These are phyloP conservation scores for Cerastis leucographa DNA, from an alignment of 2,888 invertebrate genomes.

Conservation along the genomic window DNA sequence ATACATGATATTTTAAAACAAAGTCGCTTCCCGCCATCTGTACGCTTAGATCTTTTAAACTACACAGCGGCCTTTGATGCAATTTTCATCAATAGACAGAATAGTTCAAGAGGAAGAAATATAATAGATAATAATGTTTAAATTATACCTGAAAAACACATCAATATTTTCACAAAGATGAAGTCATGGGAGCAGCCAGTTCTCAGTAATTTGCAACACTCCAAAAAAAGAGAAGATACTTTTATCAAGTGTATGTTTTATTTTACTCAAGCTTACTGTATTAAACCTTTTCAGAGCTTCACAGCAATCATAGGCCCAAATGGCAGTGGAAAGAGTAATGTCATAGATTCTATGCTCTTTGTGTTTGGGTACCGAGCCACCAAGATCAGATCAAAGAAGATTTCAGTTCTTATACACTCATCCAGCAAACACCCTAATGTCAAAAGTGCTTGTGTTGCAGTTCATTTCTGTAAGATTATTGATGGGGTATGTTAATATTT, in stretches of 20 bases:
- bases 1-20: too few relatives aligned
- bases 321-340: constrained; percentile 99
- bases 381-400: constrained; percentile 98
- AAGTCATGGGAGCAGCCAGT: too few relatives aligned
- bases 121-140: too few relatives aligned
- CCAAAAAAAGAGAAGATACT: neutral
- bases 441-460: constrained; percentile 95
- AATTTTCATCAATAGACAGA: too few relatives aligned
- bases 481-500: constrained; percentile 92
- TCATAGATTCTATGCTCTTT: constrained; percentile 99
- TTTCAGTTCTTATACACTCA: constrained; percentile 97
- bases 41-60: too few relatives aligned
- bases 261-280: too few relatives aligned
- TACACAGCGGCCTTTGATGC: too few relatives aligned
- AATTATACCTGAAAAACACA: too few relatives aligned
- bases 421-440: constrained; percentile 95
- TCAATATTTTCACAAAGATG: too few relatives aligned
- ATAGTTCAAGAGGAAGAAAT: too few relatives aligned
- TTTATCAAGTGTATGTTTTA: neutral
- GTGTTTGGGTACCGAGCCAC: constrained; percentile 99
- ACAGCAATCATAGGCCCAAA: constrained; percentile 99
- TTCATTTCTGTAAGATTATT: constrained; percentile 96
- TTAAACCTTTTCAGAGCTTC: constrained; percentile 93
- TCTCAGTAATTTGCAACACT: too few relatives aligned
- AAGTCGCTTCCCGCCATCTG: too few relatives aligned